Base-by-base conservation (phyloP, 2,113 vertebrate genomes). In the Canis aureus region DNA sequence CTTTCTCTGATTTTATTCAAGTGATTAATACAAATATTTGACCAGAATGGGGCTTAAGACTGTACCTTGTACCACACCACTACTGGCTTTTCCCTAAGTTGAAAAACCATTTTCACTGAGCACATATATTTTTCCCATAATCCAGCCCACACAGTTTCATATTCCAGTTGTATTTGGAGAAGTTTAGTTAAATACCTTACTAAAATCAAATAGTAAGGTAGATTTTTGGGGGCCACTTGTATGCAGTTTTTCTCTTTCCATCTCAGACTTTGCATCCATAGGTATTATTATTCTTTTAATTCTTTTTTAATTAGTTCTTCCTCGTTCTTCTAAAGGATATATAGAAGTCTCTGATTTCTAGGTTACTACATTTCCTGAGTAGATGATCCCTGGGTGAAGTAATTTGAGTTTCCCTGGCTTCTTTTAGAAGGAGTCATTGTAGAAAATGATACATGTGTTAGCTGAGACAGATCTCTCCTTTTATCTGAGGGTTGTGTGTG, bases 361-460 rank as follows among this genome's bases (percentile, higher is more conserved):
- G 67, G 94, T 32, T 96, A 66, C 74, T 79, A 79, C 13, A 94
- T 96, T 96, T 96, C 88, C 95, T 91, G 84, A 98, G 82, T 57
- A 82, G 86, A 96, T 67, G 71, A 93, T 96, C 76, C 91, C 67
- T 85, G 71, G 69, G 66, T 81, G 91, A 95, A 96, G 94, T 85
- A 96, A 97, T 95, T 67, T 94, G 90, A 97, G 90, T 96, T 98
- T 97, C 69, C 57, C 0, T n/a, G n/a, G 91, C 35, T 98, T 98
- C 81, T 97, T 97, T 87, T 20, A 94, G 95, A 86, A 97, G 88
- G 43, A 98, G 94, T 81, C 80, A 91, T 69, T 74, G 11, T 62
- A 79, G 92, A 89, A 97, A 97, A 98, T 22, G 80, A 59, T 25
- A 49, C 73, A 74, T 10, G 32, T 29, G 71, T 60, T 92, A 76